Conservation (phyloP, 2,888 invertebrate genomes). For the Meghimatium bilineatum region DNA sequence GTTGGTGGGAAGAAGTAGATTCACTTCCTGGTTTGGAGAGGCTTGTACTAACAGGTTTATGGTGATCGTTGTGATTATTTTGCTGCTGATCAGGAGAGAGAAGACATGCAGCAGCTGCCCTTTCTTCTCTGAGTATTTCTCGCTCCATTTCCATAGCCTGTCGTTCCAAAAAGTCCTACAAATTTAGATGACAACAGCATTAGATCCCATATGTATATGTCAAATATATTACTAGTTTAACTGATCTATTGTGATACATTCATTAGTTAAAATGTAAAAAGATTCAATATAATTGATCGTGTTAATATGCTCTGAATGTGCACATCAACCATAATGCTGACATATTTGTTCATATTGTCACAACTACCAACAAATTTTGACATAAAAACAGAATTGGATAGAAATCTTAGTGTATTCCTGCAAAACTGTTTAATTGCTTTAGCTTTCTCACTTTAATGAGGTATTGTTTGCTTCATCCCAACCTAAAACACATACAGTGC, state of each 20-base stretch:
- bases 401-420: background rate
- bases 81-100: conserved; percentile 20
- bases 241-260: background rate
- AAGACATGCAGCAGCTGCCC: conserved; percentile 35
- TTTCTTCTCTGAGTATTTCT: conserved; percentile 44
- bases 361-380: too few species aligned
- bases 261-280: background rate
- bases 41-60: conserved; percentile 27
- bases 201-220: background rate
- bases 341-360: background rate
- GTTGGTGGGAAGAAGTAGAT: conserved; percentile 8
- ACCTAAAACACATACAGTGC: conserved; percentile 9
- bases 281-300: background rate
- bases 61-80: conserved; percentile 4
- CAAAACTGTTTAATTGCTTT: background rate
- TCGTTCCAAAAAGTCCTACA: conserved; percentile 53
- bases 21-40: conserved; percentile 45
- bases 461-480: conserved; percentile 46
- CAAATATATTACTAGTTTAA: background rate
- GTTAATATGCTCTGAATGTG: background rate
- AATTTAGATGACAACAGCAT: background rate
- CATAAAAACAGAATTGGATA: background rate
- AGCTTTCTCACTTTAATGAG: background rate
- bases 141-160: conserved; percentile 52
- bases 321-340: background rate